Evolutionary conservation across 30 jellyfish, hydroid and myxozoan genomes (phyloP).

Genomic region (Morbakka virulenta): DNA sequence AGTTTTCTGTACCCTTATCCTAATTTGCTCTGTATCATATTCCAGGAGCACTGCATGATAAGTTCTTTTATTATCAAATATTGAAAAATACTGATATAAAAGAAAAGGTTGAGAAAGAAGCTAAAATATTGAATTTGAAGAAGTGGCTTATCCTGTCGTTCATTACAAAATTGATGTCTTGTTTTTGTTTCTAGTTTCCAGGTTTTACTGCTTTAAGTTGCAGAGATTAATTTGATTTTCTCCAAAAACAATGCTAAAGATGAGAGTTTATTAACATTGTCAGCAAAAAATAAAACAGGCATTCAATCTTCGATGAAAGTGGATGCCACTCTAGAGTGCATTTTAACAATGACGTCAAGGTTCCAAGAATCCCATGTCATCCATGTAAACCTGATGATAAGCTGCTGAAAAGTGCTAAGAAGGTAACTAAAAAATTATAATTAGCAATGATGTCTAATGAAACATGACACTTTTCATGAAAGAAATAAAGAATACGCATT

Average conservation of each 20-base stretch:
- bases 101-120: slow-evolving; percentile 42
- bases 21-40: slow-evolving; percentile 14
- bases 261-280: slow-evolving; percentile 2
- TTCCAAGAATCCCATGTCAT: too few species aligned
- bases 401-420: too few species aligned
- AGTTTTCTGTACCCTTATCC: slow-evolving; percentile 17
- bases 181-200: too few species aligned
- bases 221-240: slow-evolving; percentile 16
- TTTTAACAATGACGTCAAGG: too few species aligned
- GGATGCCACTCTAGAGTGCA: too few species aligned
- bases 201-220: slow-evolving; percentile 44
- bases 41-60: slow-evolving; percentile 46
- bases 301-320: neutral
- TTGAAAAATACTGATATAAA: slow-evolving; percentile 29
- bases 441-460: too few species aligned
- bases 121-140: slow-evolving; percentile 19
- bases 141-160: slow-evolving; percentile 10
- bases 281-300: neutral
- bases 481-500: too few species aligned
- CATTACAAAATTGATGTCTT: neutral
- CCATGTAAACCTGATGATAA: too few species aligned
- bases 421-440: neutral
- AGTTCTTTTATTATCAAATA: slow-evolving; percentile 47
- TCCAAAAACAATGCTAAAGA: slow-evolving; percentile 56
- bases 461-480: too few species aligned